Base-by-base conservation (phyloP, 2,113 vertebrate genomes). In the Gymnarchus niloticus region DNA sequence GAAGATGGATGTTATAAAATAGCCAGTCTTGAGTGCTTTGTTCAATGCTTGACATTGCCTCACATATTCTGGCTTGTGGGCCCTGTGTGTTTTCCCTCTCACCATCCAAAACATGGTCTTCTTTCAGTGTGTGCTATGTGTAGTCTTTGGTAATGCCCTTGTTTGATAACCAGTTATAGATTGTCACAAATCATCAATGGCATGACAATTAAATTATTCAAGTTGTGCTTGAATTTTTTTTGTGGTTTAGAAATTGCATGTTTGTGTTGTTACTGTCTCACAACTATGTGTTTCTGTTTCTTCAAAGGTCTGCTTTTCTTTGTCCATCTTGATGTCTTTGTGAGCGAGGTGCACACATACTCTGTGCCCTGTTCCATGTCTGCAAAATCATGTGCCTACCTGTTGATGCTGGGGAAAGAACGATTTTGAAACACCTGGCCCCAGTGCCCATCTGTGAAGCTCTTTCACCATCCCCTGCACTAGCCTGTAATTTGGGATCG, bases 401-500 rank as follows among this genome's bases (percentile, higher is more conserved):
- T 85, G 73, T 46, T 19, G 17, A 44, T 69, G 51, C 28, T 56
- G 52, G 25, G 37, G 8, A 8, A 46, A 57, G 78, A 51, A 57
- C 54, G 14, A 23, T 94, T 92, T 81, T 59, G 84, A 85, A 90
- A 92, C 92, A 94, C 93, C 93, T 93, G 93, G 93, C 90, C 85
- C 83, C 80, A 49, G 76, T 49, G 23, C 88, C 88, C 84, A 19
- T 83, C 85, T 83, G 54, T 49, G 37, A 56, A 46, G 41, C 65
- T 37, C 21, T 56, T 83, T 81, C 87, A 23, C 86, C 83, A 14
- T 73, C 80, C 84, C 85, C 86, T 87, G 85, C 51, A 81, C 87
- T 46, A 84, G 86, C 89, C 90, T 93, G 91, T 93, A 90, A 93
- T 95, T 94, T 93, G 82, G 78, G 54, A 81, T 84, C 46, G 86